A percentile compares a stretch with the other conserved stretches of the same genome.
These are phyloP conservation scores for Mesocricetus auratus DNA, from an alignment of 2,113 vertebrate genomes.

Conservation along the genomic window DNA sequence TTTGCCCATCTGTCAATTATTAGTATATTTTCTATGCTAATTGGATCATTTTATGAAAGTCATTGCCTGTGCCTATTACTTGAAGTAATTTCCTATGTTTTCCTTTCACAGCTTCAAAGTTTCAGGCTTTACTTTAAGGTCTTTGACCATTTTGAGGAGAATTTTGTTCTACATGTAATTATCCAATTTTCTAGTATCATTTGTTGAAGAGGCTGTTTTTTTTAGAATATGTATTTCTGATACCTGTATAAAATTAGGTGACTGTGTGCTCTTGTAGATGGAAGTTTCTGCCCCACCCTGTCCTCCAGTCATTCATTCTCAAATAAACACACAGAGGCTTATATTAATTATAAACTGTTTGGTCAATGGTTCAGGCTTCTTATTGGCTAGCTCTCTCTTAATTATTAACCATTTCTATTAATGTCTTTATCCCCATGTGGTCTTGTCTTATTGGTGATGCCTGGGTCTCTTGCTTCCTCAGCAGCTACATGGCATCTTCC, in stretches of 20 bases:
- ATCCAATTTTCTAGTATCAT: background rate
- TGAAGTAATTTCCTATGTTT: background rate
- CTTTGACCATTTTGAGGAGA: background rate
- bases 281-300: no score
- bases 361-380: no score
- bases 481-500: no score
- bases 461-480: no score
- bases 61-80: background rate
- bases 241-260: background rate
- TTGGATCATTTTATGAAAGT: background rate
- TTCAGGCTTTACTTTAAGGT: background rate
- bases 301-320: no score
- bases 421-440: no score
- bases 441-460: no score
- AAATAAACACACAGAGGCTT: no score
- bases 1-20: background rate
- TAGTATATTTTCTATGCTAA: background rate
- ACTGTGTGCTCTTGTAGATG: background rate
- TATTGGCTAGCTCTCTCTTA: no score
- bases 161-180: background rate
- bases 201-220: background rate
- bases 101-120: background rate
- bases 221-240: background rate
- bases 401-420: no score
- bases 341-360: no score